Base-by-base conservation (phyloP, 1,140 invertebrate species). In the Drosophila asahinai region DNA sequence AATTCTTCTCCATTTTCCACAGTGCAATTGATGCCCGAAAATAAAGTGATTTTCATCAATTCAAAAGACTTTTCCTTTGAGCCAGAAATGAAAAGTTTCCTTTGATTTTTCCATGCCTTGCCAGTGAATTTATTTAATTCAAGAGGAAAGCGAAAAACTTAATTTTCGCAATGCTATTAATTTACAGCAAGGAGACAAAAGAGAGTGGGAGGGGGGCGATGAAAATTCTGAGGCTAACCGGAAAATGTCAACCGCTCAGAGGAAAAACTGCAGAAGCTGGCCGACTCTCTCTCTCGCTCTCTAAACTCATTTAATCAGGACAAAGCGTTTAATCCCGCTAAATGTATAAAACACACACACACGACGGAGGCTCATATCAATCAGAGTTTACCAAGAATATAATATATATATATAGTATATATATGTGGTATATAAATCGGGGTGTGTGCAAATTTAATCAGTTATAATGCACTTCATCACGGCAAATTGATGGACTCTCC, bases 251-350 rank as follows among this genome's bases (percentile, higher is more conserved):
- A 70, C 43, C 67, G 11, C 49, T 33, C 33, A 38, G 19, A 54
- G 33, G 48, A 25, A 52, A 43, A 72, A 63, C 14, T 64, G 43
- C 51, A 71, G 55, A 55, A 70, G 80, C 75, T 74, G 63, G 51
- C 22, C 54, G 48, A 33, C 25, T 27, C 33, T 36, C 36, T 38
- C 12, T 38, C 12, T 14, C 30, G 25, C 27, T 73, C 67, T 77
- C 57, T 79, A 66, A 89, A 89, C 77, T 75, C 84, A 87, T 87
- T 87, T 83, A 83, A 89, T 81, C 77, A 83, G 61, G 70, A 75
- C 73, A 81, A 89, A 84, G 73, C 84, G 66, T 84, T 89, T 84
- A 89, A 87, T 87, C 78, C 71, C 45, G 62, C 55, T 65, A 89
- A 89, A 83, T 68, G 75, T 76, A 54, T 67, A 66, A 49, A 51